Evolutionary conservation across 2,888 invertebrate species (phyloP), one percentile per base, ranked within the genome.

Genomic region (Phengaris alcon): DNA sequence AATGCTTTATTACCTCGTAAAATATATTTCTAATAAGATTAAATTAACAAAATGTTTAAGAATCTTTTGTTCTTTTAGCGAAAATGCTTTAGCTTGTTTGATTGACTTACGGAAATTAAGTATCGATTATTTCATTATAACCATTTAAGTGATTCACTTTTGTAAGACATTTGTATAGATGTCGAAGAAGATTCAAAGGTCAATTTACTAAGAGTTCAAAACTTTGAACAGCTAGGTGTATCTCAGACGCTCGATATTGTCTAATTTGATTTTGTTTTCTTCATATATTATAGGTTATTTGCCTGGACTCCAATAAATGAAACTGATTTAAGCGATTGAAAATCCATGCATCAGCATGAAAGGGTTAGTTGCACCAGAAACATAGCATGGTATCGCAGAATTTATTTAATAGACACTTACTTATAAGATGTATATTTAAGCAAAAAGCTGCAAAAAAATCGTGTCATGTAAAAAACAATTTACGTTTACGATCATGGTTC

Each of bases 31-130:
- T 0, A 46, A 46, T 35, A 12, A 9, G 59, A n/a, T 59, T 70
- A 48, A 48, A 48, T 48, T 44, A 73, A 64, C 22, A 22, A 68
- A 69, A 52, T 52, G 7, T 52, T 77, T 74, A 10, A 54, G 44
- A 57, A 7, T 59, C 68, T 57, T 64, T 70, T 48, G 74, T 68
- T 59, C 5, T 73, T 79, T 80, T 78, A 59, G 64, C 10, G 54
- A 83, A 82, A 22, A 87, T 88, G 85, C 87, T 88, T 87, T 64
- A 73, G 46, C 15, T 69, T 80, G 75, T 85, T 87, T 88, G 88
- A 89, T 86, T 88, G 90, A 89, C 86, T 86, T 57, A 76, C 84
- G 89, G 89, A 90, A 90, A 90, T 90, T 86, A 84, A 80, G 73
- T 55, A 59, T 73, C 76, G 35, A 73, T 77, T 75, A 75, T 74